phyloP scores from a whole-genome alignment of 2,888 invertebrate species.

The Idaea dimidiata region DNA sequence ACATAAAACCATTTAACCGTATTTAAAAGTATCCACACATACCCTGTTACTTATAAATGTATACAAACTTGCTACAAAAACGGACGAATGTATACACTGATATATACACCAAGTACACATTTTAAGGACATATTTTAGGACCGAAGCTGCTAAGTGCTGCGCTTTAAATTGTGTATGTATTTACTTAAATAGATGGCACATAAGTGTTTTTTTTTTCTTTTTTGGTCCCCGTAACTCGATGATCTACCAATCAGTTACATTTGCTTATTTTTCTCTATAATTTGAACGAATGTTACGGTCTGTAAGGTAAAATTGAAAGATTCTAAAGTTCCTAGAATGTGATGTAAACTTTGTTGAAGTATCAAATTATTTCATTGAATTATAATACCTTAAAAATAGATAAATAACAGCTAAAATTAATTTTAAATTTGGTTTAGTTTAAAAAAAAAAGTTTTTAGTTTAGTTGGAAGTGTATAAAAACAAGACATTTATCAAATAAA shows the following conservation, averaged over 20 bases:
- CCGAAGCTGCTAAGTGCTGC: slow-evolving; percentile 3
- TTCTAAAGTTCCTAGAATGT: too few relatives aligned
- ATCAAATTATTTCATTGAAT: slow-evolving; percentile 18
- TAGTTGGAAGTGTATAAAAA: neutral
- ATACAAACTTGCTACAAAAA: neutral
- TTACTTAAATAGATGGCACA: slow-evolving; percentile 61
- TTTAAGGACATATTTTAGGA: neutral
- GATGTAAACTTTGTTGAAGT: slow-evolving; percentile 2
- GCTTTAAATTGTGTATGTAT: slow-evolving; percentile 25
- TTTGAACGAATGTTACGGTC: neutral
- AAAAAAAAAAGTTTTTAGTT: too few relatives aligned
- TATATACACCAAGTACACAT: neutral
- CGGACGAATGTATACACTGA: neutral
- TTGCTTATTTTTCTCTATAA: neutral
- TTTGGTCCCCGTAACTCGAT: slow-evolving; percentile 67
- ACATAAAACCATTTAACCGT: neutral
- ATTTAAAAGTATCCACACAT: neutral
- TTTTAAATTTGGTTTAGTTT: slow-evolving; percentile 24
- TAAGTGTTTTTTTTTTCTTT: slow-evolving; percentile 37
- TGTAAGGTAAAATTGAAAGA: neutral
- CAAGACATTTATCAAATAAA: neutral
- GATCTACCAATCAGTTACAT: neutral
- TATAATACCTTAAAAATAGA: slow-evolving; percentile 21
- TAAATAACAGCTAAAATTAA: slow-evolving; percentile 28
- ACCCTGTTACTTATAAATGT: neutral